phyloP scores from a whole-genome alignment of 2,888 invertebrate genomes.

The Papilio gigon region DNA sequence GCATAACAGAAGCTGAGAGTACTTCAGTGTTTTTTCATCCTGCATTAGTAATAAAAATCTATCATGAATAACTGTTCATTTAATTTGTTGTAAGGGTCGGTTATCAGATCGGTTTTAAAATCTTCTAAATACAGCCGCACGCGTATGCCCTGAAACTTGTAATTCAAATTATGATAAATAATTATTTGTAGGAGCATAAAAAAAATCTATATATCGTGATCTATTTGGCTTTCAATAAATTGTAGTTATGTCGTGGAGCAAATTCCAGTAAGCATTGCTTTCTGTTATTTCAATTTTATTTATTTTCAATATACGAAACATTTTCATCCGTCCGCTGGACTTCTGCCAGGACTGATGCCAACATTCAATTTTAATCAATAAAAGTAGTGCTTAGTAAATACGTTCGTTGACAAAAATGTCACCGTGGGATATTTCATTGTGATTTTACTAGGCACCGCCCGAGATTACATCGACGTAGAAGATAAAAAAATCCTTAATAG shows the following conservation, averaged over 20 bases:
- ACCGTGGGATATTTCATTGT: neutral
- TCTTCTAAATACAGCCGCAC: too few relatives aligned
- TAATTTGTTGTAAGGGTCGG: too few relatives aligned
- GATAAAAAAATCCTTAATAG: neutral
- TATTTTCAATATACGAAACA: conserved; percentile 23
- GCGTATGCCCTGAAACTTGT: too few relatives aligned
- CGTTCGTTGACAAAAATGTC: neutral
- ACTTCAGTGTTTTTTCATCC: too few relatives aligned
- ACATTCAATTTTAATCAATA: conserved; percentile 17
- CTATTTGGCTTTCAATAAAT: too few relatives aligned
- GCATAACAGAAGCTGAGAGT: too few relatives aligned
- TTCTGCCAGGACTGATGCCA: neutral
- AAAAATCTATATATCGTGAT: too few relatives aligned
- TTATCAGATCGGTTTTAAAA: too few relatives aligned
- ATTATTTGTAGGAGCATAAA: too few relatives aligned
- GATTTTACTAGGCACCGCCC: neutral
- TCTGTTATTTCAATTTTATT: conserved; percentile 35
- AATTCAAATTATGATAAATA: too few relatives aligned
- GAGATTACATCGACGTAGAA: neutral
- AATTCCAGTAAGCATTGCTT: conserved; percentile 25
- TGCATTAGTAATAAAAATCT: too few relatives aligned
- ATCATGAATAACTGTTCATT: too few relatives aligned
- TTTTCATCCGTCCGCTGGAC: conserved; percentile 8
- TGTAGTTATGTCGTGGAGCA: neutral
- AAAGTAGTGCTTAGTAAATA: neutral